Evolutionary conservation across 2,797 vertebrate genomes (phyloP), one percentile per base, ranked within the genome.

Genomic region (Anguilla marmorata): DNA sequence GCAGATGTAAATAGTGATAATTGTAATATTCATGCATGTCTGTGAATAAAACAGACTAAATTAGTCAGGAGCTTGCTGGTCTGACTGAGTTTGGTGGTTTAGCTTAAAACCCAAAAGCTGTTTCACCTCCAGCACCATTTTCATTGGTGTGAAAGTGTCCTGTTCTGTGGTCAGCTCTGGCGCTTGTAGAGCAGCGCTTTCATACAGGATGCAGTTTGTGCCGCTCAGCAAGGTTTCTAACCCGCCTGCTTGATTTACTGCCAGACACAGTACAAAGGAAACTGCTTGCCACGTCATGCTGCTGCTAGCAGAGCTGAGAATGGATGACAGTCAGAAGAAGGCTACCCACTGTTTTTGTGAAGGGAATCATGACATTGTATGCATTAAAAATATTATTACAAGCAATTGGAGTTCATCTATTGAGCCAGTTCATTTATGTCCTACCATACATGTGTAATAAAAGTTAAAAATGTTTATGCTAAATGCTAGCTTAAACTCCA

Each of bases 121-220:
- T 11, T 16, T 2, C 48, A 12, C 56, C 8, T 12, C 54, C 12
- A 27, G 24, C 7, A 14, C 45, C 14, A 54, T 41, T 85, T 37
- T 30, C 21, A 50, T 7, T n/a, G 21, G 7, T 37, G 11, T 27
- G 41, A 85, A 63, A 16, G 24, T 33, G 1, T 48, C 41, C 56
- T 88, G 24, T 82, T 27, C 58, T 79, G 24, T n/a, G 74, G 21
- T 82, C 85, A 82, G 58, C 19, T n/a, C 54, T 82, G 27, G 76
- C 30, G 9, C 37, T n/a, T 45, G 74, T 5, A 41, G 37, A 19
- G 2, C 27, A 7, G 45, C 11, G 30, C 11, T 66, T 50, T 76
- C 21, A 76, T 21, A 16, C 85, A 89, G 80, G 86, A 89, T 89
- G 85, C 58, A 72, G 37, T 89, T 66, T 54, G 79, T 54, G 41